phyloP scores from a whole-genome alignment of 2,113 vertebrate species.

The Camelus bactrianus region DNA sequence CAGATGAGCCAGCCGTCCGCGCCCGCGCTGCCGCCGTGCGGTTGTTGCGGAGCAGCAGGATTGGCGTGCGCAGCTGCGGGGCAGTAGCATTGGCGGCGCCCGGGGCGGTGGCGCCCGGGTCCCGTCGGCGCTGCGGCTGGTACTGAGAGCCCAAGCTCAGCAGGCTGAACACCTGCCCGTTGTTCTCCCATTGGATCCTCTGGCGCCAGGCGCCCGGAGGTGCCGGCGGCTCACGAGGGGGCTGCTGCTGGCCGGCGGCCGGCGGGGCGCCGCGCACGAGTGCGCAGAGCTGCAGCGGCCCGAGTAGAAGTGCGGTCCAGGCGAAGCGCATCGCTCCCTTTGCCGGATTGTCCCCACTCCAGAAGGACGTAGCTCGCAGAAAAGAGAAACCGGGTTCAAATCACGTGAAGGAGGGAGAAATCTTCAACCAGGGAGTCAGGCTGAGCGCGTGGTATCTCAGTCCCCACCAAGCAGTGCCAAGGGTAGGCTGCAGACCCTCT shows the following conservation, averaged over 20 bases:
- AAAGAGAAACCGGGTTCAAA: neutral
- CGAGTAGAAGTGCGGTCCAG: constrained; percentile 78
- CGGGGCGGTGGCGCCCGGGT: constrained; percentile 71
- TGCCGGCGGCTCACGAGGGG: constrained; percentile 75
- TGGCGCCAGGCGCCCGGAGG: constrained; percentile 87
- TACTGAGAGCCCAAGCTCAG: constrained; percentile 92
- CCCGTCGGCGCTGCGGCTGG: constrained; percentile 87
- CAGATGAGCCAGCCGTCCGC: neutral
- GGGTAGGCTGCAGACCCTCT: constrained; percentile 23
- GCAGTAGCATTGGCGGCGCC: constrained; percentile 80
- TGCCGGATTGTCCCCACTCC: neutral
- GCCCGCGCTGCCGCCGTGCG: neutral
- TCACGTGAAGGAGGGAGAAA: neutral
- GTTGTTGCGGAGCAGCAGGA: constrained; percentile 63
- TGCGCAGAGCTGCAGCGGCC: constrained; percentile 83
- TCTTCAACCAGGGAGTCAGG: neutral
- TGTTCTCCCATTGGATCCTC: constrained; percentile 93
- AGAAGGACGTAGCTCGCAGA: neutral
- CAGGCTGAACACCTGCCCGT: constrained; percentile 94
- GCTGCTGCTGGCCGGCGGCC: constrained; percentile 83
- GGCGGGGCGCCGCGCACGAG: constrained; percentile 85
- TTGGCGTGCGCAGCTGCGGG: constrained; percentile 76
- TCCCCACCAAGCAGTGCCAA: neutral
- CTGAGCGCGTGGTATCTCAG: neutral
- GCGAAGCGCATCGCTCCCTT: constrained; percentile 77